Evolutionary conservation across 1,140 invertebrate species (phyloP).

Genomic region (Danaus melanippus): DNA sequence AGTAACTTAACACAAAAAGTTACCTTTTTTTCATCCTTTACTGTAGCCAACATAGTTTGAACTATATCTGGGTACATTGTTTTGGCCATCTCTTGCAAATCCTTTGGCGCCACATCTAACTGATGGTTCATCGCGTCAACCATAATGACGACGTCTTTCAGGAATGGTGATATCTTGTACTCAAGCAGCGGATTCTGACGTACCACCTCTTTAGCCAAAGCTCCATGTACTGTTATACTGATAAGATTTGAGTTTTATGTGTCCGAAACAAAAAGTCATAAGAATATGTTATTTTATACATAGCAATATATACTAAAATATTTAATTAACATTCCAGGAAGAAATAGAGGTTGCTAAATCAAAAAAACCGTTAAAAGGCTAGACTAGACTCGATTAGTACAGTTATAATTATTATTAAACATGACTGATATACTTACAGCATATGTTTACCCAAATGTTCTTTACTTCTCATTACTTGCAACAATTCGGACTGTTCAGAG

Average conservation of each 20-base stretch:
- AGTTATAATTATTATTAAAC: background rate
- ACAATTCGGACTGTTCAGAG: slow-evolving; percentile 39
- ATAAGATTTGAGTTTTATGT: slow-evolving; percentile 19
- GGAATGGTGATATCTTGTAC: slow-evolving; percentile 49
- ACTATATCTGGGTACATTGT: slow-evolving; percentile 41
- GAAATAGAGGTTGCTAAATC: too few relatives aligned
- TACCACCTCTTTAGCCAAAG: slow-evolving; percentile 62
- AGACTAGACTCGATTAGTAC: too few relatives aligned
- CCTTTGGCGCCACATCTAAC: slow-evolving; percentile 29
- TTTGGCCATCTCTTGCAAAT: slow-evolving; percentile 32
- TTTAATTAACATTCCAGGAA: too few relatives aligned
- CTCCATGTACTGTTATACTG: slow-evolving; percentile 64
- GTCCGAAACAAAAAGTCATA: too few relatives aligned
- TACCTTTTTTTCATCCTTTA: slow-evolving; percentile 61
- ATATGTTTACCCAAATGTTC: slow-evolving; percentile 46
- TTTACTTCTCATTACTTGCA: slow-evolving; percentile 39
- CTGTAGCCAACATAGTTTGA: slow-evolving; percentile 40
- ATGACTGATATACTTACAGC: slow-evolving; percentile 46
- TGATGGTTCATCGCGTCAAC: slow-evolving; percentile 46
- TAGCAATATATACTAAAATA: too few relatives aligned
- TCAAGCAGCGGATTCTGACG: slow-evolving; percentile 58
- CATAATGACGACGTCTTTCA: slow-evolving; percentile 40
- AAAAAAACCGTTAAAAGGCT: too few relatives aligned
- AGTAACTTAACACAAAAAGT: background rate
- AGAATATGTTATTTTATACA: too few relatives aligned